Percentiles rank a stretch among this genome's conserved stretches.
Evolutionary conservation across 1,140 invertebrate genomes (phyloP).

Genomic region (Drosophila hydei): DNA sequence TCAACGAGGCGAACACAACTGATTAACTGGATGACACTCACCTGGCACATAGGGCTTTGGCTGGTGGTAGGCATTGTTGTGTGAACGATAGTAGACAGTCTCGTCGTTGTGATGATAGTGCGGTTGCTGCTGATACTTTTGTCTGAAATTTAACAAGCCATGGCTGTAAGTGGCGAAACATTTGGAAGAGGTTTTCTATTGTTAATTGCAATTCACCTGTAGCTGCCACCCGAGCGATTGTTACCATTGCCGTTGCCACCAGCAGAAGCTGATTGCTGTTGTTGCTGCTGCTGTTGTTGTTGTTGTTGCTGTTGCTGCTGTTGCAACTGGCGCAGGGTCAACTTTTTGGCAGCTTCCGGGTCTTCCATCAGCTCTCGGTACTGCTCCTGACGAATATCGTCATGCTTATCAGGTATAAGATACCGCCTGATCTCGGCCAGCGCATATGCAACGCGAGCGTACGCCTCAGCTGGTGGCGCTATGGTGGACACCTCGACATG

Average conservation of each 20-base stretch:
- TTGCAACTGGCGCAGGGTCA: slow-evolving; percentile 75
- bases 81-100: slow-evolving; percentile 82
- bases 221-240: slow-evolving; percentile 67
- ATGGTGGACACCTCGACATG: slow-evolving; percentile 96
- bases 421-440: slow-evolving; percentile 91
- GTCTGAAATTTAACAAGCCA: slow-evolving; percentile 40
- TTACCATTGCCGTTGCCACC: slow-evolving; percentile 62
- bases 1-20: neutral
- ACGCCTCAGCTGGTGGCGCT: slow-evolving; percentile 95
- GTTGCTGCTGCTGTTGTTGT: slow-evolving; percentile 34
- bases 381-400: slow-evolving; percentile 92
- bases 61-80: slow-evolving; percentile 80
- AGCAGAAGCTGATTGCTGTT: slow-evolving; percentile 42
- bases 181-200: neutral
- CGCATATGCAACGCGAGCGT: slow-evolving; percentile 95
- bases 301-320: slow-evolving; percentile 69
- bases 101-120: slow-evolving; percentile 83
- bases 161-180: neutral
- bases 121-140: slow-evolving; percentile 82
- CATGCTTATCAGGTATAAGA: slow-evolving; percentile 89
- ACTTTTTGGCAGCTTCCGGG: slow-evolving; percentile 80
- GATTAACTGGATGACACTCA: slow-evolving; percentile 27
- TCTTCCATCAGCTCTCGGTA: slow-evolving; percentile 89
- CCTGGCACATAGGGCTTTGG: slow-evolving; percentile 83
- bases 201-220: slow-evolving; percentile 51